phyloP scores from a whole-genome alignment of 2,113 vertebrate genomes.

The Microcebus jonahi region DNA sequence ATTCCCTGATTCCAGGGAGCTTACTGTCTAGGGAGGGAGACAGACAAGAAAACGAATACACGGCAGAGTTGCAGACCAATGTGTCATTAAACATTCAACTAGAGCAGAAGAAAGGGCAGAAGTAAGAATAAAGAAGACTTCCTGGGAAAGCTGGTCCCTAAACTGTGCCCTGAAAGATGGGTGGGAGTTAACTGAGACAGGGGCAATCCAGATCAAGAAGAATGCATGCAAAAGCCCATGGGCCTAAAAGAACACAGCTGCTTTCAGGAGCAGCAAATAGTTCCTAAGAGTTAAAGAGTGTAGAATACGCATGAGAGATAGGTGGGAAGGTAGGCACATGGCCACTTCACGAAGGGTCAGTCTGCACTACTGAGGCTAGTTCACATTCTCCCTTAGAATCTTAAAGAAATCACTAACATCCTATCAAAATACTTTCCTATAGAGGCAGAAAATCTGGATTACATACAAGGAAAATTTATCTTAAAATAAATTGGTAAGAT shows the following conservation, averaged over 20 bases:
- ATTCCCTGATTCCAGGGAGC: background rate
- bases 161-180: background rate
- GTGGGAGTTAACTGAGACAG: background rate
- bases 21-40: background rate
- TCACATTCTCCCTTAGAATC: background rate
- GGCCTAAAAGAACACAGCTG: background rate
- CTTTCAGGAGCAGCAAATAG: background rate
- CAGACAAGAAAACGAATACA: slow-evolving; percentile 14
- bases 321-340: background rate
- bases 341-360: background rate
- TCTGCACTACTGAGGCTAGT: background rate
- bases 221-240: background rate
- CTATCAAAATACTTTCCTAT: background rate
- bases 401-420: background rate
- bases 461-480: background rate
- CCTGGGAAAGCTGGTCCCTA: background rate
- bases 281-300: background rate
- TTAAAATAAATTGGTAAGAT: background rate
- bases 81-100: background rate
- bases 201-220: background rate
- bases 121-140: background rate
- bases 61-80: background rate
- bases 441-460: background rate
- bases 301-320: background rate
- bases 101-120: background rate